phyloP scores from a whole-genome alignment of 2,113 vertebrate genomes.

The Abramis brama region DNA sequence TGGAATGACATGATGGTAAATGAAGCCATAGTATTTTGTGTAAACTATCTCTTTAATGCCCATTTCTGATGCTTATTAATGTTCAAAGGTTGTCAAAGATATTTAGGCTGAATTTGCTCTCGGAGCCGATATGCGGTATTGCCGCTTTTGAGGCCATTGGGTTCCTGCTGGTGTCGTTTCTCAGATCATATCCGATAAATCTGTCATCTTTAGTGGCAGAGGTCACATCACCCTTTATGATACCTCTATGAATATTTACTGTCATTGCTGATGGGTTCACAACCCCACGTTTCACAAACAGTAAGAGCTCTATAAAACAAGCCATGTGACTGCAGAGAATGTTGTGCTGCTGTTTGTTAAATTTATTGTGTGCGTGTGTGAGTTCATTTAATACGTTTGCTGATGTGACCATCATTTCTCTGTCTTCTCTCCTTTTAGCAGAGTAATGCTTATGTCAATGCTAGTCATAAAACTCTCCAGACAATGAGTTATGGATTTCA shows the following conservation, averaged over 20 bases:
- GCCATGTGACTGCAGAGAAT: not conserved
- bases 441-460: constrained; percentile 37
- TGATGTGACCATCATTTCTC: constrained; percentile 16
- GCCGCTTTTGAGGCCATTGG: not conserved
- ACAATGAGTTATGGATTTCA: constrained; percentile 17
- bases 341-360: constrained; percentile 8
- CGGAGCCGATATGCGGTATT: not conserved
- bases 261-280: constrained; percentile 27
- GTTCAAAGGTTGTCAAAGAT: not conserved
- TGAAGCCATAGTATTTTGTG: not conserved
- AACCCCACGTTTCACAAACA: not conserved
- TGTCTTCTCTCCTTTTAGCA: constrained; percentile 25
- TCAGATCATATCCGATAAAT: constrained; percentile 5
- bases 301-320: not conserved
- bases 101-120: not conserved
- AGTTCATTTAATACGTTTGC: constrained; percentile 23
- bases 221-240: constrained; percentile 6
- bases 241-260: constrained; percentile 28
- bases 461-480: constrained; percentile 35
- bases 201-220: constrained; percentile 15
- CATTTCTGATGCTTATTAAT: not conserved
- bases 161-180: not conserved
- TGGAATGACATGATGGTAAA: not conserved
- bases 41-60: not conserved
- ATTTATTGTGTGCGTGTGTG: constrained; percentile 20